A percentile compares a stretch with the other conserved stretches of the same genome.
These are phyloP conservation scores for Eutolmus rufibarbis DNA, from an alignment of 2,888 invertebrate species.

Conservation along the genomic window DNA sequence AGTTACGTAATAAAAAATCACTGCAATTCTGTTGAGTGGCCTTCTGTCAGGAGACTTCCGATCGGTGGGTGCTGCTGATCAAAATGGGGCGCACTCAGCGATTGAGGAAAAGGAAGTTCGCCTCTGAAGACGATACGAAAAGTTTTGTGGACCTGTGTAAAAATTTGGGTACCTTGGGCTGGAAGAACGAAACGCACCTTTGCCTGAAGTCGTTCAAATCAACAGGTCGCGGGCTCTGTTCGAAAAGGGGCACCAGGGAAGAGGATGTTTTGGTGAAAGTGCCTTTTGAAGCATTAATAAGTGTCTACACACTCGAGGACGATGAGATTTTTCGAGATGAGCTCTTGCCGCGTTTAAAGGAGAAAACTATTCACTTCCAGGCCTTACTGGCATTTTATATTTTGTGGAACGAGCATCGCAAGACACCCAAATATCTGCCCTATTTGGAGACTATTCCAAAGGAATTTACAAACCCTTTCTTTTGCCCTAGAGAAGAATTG, in stretches of 20 bases:
- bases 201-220: constrained; percentile 67
- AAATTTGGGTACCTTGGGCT: constrained; percentile 60
- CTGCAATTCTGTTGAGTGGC: background rate
- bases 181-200: constrained; percentile 68
- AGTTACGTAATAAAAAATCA: constrained; percentile 25
- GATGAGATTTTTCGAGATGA: constrained; percentile 66
- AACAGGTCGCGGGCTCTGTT: constrained; percentile 79
- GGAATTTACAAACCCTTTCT: constrained; percentile 73
- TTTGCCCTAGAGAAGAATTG: constrained; percentile 68
- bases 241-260: constrained; percentile 65
- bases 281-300: constrained; percentile 69
- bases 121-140: background rate
- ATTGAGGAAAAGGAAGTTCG: background rate
- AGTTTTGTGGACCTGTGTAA: constrained; percentile 32
- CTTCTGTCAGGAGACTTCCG: background rate
- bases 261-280: constrained; percentile 70
- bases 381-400: constrained; percentile 78
- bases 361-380: constrained; percentile 68
- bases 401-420: constrained; percentile 70
- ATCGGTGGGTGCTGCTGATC: background rate
- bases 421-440: constrained; percentile 67
- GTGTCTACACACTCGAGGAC: constrained; percentile 67
- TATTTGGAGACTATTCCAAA: constrained; percentile 76
- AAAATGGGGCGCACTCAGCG: constrained; percentile 42
- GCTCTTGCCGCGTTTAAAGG: constrained; percentile 54